phyloP scores from a whole-genome alignment of 1,140 invertebrate genomes.

The Subanguina moxae region DNA sequence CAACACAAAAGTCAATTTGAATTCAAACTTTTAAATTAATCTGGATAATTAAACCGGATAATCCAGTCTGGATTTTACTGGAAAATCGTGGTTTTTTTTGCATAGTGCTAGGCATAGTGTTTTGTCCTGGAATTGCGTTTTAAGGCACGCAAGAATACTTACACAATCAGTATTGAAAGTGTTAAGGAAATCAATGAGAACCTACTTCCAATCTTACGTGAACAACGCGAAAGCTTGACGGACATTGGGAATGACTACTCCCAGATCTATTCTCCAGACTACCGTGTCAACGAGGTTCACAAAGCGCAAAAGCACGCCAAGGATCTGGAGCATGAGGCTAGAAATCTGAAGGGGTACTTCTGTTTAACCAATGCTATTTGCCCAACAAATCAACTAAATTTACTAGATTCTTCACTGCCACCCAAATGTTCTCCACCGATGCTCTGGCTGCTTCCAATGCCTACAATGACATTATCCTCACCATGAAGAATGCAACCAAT shows the following conservation, averaged over 20 bases:
- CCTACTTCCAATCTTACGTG: conserved; percentile 26
- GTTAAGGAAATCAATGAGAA: conserved; percentile 35
- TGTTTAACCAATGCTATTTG: not conserved
- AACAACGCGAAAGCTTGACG: conserved; percentile 11
- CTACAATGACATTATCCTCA: conserved; percentile 49
- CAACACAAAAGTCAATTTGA: too few relatives aligned
- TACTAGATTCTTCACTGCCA: too few relatives aligned
- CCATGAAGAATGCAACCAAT: conserved; percentile 48
- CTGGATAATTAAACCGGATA: too few relatives aligned
- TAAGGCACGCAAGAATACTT: too few relatives aligned
- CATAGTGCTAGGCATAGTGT: too few relatives aligned
- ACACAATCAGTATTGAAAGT: too few relatives aligned
- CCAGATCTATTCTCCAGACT: not conserved
- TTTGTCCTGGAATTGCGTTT: too few relatives aligned
- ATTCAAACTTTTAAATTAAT: too few relatives aligned
- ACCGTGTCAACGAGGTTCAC: conserved; percentile 1
- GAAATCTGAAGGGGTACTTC: conserved; percentile 31
- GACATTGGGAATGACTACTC: not conserved
- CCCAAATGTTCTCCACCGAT: conserved; percentile 33
- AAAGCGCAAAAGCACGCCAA: conserved; percentile 42
- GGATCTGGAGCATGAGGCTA: conserved; percentile 38
- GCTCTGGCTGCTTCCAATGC: conserved; percentile 54
- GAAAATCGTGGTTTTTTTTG: too few relatives aligned
- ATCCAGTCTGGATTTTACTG: too few relatives aligned
- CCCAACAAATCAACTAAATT: too few relatives aligned